Evolutionary conservation across 2,113 vertebrate genomes (phyloP), one percentile per base, ranked within the genome.

Genomic region (Tapirus terrestris): DNA sequence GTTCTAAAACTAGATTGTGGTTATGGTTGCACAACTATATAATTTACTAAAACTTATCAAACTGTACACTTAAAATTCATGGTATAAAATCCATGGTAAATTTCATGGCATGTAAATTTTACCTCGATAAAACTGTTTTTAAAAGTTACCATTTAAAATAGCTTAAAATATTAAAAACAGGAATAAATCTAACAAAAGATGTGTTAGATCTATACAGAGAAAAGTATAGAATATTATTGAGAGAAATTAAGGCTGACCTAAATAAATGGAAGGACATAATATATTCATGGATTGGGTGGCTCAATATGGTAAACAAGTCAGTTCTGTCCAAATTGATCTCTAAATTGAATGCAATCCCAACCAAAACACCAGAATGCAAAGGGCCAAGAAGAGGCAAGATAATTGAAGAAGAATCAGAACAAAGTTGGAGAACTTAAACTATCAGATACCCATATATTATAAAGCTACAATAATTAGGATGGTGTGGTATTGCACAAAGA

Each of bases 291-390:
- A 45, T 72, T 89, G 21, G 36, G 16, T 56, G 18, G 39, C 8
- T 79, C 23, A 68, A 17, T 73, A 17, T 56, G 31, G 39, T 65
- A 5, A 93, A 29, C 16, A 68, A 6, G n/a, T 90, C 16, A 13
- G 0, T 83, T 72, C 36, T 53, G 7, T 82, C 11, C 33, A 80
- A 36, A 31, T 25, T 84, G 39, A 89, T 89, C 6, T 85, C 77
- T 89, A 77, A 94, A 83, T 92, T 96, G n/a, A 94, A 0, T 68
- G 39, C 25, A 21, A 21, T 80, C 4, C 29, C 25, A 43, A 36
- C n/a, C 43, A 92, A 91, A 92, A 94, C 87, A 76, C 45, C n/a
- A 77, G 51, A 65, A 20, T n/a, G 20, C 11, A 58, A 70, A 95
- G n/a, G 63, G 1, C 51, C 39, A 45, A n/a, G 31, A 85, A 84